A percentile compares a stretch with the other conserved stretches of the same genome.
These are phyloP conservation scores for Entomobrya multifasciata DNA, from an alignment of 2,888 invertebrate genomes.

Conservation along the genomic window DNA sequence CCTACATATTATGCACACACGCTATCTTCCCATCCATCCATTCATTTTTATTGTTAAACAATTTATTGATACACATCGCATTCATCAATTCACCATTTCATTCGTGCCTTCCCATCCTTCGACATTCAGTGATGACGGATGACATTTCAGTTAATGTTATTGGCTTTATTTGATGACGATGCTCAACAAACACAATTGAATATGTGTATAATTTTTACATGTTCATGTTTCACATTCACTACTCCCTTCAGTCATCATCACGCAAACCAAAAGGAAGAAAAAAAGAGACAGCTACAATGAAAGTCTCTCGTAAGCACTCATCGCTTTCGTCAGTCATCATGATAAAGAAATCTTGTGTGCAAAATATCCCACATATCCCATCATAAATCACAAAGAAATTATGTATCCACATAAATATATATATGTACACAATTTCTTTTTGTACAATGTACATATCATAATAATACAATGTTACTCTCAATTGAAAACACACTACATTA, in stretches of 20 bases:
- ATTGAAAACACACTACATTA: neutral
- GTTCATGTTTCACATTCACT: too few relatives aligned
- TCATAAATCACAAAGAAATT: constrained; percentile 60
- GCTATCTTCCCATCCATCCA: constrained; percentile 17
- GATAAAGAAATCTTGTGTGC: constrained; percentile 47
- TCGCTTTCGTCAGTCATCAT: constrained; percentile 12
- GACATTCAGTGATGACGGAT: constrained; percentile 29
- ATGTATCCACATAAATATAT: too few relatives aligned
- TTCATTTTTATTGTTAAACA: constrained; percentile 25
- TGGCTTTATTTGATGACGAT: neutral
- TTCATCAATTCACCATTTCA: constrained; percentile 2
- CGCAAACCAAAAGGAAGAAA: neutral
- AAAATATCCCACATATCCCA: constrained; percentile 49
- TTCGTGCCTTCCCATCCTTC: constrained; percentile 25
- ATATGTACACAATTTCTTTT: too few relatives aligned
- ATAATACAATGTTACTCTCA: neutral
- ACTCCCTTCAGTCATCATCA: neutral
- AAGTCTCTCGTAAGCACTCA: constrained; percentile 21
- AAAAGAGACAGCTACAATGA: constrained; percentile 35
- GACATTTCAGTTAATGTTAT: constrained; percentile 20
- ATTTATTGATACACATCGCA: constrained; percentile 47
- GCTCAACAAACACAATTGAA: too few relatives aligned
- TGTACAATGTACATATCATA: constrained; percentile 34
- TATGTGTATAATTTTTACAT: too few relatives aligned
- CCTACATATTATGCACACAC: constrained; percentile 11